Percentiles rank a stretch among this genome's conserved stretches.
phyloP scores from a whole-genome alignment of 1,140 invertebrate genomes.

The Orchestia grillus region DNA sequence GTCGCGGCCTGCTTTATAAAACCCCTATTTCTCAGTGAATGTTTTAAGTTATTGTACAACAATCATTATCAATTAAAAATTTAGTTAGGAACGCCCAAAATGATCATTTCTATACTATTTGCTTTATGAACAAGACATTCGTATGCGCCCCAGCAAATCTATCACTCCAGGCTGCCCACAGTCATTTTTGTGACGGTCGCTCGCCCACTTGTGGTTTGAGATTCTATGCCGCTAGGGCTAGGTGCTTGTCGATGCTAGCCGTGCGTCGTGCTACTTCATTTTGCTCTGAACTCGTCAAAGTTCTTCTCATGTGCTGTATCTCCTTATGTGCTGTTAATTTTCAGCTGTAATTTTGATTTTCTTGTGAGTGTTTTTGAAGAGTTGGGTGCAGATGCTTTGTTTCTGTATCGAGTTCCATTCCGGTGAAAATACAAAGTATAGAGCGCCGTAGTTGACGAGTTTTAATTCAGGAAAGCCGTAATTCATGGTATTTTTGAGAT shows the following conservation, averaged over 20 bases:
- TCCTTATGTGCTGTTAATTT: neutral
- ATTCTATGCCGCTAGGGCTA: neutral
- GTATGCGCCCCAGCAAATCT: neutral
- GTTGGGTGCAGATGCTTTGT: too few species aligned
- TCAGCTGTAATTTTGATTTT: neutral
- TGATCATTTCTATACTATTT: neutral
- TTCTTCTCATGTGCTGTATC: neutral
- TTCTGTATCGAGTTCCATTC: too few species aligned
- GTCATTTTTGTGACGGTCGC: neutral
- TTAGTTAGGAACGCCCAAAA: neutral
- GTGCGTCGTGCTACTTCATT: neutral
- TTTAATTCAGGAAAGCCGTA: too few species aligned
- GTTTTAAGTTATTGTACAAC: neutral
- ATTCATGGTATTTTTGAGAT: too few species aligned
- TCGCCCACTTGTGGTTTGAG: neutral
- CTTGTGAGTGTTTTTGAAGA: neutral
- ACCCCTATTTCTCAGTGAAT: neutral
- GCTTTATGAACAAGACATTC: neutral
- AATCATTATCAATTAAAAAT: neutral
- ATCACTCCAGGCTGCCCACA: neutral
- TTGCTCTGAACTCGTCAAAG: neutral
- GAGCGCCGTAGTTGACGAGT: too few species aligned
- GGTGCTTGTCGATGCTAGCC: neutral
- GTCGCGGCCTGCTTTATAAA: neutral
- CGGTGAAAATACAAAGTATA: too few species aligned